Percentiles rank a stretch among this genome's conserved stretches.
These are phyloP conservation scores for Siniperca undulata DNA, from an alignment of 2,797 vertebrate genomes.

Conservation along the genomic window DNA sequence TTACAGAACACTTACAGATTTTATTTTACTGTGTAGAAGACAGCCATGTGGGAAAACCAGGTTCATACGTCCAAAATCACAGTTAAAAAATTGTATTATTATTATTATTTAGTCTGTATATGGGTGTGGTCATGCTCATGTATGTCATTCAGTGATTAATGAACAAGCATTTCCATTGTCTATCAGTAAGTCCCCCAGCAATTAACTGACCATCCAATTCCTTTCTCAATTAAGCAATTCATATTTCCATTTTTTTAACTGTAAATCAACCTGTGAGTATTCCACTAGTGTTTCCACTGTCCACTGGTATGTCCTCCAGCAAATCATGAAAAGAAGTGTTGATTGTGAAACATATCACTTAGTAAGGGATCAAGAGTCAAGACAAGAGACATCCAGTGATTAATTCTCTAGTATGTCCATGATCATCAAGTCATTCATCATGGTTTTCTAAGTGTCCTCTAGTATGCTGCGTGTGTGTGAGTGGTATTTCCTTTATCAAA, in stretches of 20 bases:
- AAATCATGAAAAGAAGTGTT: not conserved
- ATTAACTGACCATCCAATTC: constrained; percentile 21
- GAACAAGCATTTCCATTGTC: not conserved
- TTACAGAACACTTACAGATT: not conserved
- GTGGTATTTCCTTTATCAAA: constrained; percentile 16
- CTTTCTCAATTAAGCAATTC: constrained; percentile 26
- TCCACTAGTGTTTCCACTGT: constrained; percentile 10
- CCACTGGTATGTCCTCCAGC: constrained; percentile 16
- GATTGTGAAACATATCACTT: constrained; percentile 13
- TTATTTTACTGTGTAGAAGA: not conserved
- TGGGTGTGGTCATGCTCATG: not conserved
- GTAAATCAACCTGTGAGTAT: constrained; percentile 33
- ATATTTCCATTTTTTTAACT: constrained; percentile 31
- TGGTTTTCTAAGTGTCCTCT: constrained; percentile 8
- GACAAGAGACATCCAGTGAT: constrained; percentile 18
- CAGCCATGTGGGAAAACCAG: not conserved
- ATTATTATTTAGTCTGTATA: not conserved
- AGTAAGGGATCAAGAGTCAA: constrained; percentile 19
- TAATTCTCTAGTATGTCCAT: not conserved
- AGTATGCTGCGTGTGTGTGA: not conserved
- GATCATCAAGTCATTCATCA: constrained; percentile 25
- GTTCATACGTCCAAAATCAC: constrained; percentile 2
- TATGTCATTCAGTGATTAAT: constrained; percentile 5
- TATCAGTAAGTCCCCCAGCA: constrained; percentile 26
- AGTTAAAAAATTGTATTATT: not conserved